Percentiles rank a stretch among this genome's conserved stretches.
Conservation (phyloP, 2,797 vertebrate genomes). For the Poecile montanus region DNA sequence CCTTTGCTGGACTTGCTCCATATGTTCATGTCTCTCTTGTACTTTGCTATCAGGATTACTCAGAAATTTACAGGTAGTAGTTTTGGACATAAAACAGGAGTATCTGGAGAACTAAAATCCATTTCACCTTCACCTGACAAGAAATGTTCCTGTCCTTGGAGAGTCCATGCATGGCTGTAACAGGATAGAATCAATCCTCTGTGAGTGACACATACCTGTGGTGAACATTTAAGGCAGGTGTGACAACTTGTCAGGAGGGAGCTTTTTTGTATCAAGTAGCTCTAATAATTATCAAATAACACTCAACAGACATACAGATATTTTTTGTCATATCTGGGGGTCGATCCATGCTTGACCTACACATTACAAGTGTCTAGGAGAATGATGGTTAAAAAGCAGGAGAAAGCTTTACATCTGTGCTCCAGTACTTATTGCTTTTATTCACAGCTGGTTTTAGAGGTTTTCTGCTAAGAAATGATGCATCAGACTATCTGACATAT, state of each 20-base stretch:
- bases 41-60: not conserved
- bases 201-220: not conserved
- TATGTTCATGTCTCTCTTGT: not conserved
- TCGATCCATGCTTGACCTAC: not conserved
- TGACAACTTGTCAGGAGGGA: not conserved
- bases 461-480: not conserved
- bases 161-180: not conserved
- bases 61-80: not conserved
- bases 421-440: not conserved
- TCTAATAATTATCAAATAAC: not conserved
- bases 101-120: not conserved
- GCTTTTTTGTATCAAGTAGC: not conserved
- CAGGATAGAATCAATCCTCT: not conserved
- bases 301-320: not conserved
- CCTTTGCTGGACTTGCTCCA: not conserved
- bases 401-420: not conserved
- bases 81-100: not conserved
- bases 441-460: not conserved
- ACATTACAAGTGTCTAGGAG: not conserved
- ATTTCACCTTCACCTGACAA: not conserved
- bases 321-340: not conserved
- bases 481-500: not conserved
- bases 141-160: not conserved
- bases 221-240: not conserved
- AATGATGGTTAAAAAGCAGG: not conserved